Percentiles rank a stretch among this genome's conserved stretches.
phyloP scores from a whole-genome alignment of 2,888 invertebrate species.

The Sthenelais limicola region DNA sequence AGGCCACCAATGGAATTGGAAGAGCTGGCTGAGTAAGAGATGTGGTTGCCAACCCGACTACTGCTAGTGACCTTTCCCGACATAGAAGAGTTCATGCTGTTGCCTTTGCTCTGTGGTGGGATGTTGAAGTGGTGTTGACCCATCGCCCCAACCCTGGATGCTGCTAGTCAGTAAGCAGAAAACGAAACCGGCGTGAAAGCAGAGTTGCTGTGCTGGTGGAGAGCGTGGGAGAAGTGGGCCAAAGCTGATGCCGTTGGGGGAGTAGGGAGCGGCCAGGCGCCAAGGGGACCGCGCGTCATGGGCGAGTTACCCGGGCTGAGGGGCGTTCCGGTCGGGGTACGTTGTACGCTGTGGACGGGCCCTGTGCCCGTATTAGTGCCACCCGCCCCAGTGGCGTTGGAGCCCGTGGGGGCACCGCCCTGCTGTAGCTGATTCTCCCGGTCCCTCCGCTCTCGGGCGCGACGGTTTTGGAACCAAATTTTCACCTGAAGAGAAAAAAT shows the following conservation, averaged over 20 bases:
- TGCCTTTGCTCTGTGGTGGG: background rate
- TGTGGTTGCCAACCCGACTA: too few relatives aligned
- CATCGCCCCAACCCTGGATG: slow-evolving; percentile 32
- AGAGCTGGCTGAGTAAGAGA: too few relatives aligned
- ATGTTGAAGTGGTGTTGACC: background rate
- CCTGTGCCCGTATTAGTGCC: background rate
- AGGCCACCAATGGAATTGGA: too few relatives aligned
- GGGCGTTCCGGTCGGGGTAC: background rate
- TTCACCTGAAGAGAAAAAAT: slow-evolving; percentile 63
- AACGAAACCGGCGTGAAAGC: slow-evolving; percentile 42
- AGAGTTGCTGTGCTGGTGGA: slow-evolving; percentile 39
- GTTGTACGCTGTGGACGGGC: background rate
- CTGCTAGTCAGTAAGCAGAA: slow-evolving; percentile 29
- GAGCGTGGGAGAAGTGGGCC: slow-evolving; percentile 41
- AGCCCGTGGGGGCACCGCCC: background rate
- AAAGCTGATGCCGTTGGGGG: slow-evolving; percentile 39
- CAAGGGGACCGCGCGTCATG: background rate
- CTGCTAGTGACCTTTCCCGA: background rate
- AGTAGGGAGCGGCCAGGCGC: slow-evolving; percentile 37
- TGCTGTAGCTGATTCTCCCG: slow-evolving; percentile 51
- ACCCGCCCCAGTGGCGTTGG: background rate
- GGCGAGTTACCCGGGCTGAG: background rate
- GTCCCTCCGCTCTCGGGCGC: slow-evolving; percentile 69
- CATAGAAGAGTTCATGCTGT: background rate
- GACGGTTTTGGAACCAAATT: slow-evolving; percentile 71